Percentiles rank a stretch among this genome's conserved stretches.
Conservation (phyloP, 1,140 invertebrate species). For the Acromyrmex echinatior region DNA sequence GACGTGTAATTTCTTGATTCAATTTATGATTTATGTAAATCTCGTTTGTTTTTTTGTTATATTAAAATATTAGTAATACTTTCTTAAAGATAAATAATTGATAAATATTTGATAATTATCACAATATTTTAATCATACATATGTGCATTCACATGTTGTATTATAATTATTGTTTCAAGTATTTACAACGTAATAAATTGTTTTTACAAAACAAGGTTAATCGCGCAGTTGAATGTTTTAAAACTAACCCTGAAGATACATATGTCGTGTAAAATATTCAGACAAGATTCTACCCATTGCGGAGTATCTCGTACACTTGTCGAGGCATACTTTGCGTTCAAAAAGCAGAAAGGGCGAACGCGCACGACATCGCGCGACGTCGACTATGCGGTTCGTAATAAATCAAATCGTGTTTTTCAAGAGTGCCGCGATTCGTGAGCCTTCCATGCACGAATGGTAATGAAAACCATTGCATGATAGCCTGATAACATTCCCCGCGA, state of each 20-base stretch:
- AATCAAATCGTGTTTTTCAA: slow-evolving; percentile 84
- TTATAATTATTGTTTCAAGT: neutral
- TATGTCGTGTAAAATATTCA: slow-evolving; percentile 46
- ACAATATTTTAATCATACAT: neutral
- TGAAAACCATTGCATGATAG: slow-evolving; percentile 83
- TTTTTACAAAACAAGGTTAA: neutral
- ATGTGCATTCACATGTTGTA: neutral
- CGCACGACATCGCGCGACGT: slow-evolving; percentile 60
- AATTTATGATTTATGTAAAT: slow-evolving; percentile 13
- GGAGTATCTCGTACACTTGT: slow-evolving; percentile 58
- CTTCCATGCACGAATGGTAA: slow-evolving; percentile 77
- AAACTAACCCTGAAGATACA: slow-evolving; percentile 31
- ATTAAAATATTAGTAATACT: slow-evolving; percentile 17
- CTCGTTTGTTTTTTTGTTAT: neutral
- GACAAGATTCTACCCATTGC: slow-evolving; percentile 55
- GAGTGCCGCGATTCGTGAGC: slow-evolving; percentile 63
- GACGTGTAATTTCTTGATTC: slow-evolving; percentile 10
- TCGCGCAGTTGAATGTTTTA: slow-evolving; percentile 10
- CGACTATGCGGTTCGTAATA: slow-evolving; percentile 76
- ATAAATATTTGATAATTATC: slow-evolving; percentile 4
- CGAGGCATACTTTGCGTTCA: slow-evolving; percentile 63
- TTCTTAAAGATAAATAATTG: neutral
- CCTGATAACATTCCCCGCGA: slow-evolving; percentile 84
- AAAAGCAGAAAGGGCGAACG: slow-evolving; percentile 62
- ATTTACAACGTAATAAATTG: slow-evolving; percentile 24